phyloP scores from a whole-genome alignment of 2,888 invertebrate species.

The Tiphia femorata region DNA sequence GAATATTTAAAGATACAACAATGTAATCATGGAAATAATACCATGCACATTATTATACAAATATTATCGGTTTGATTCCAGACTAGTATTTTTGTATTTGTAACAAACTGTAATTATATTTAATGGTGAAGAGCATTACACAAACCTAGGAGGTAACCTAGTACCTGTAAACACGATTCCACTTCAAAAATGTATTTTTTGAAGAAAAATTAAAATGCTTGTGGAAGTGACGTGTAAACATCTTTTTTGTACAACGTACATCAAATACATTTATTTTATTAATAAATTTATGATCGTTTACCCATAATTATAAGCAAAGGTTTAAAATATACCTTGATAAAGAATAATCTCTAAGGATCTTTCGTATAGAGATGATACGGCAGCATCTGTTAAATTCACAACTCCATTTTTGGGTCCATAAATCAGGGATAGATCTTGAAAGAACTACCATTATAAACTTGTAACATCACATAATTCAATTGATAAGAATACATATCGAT shows the following conservation, averaged over 20 bases:
- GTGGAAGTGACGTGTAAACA: slow-evolving; percentile 31
- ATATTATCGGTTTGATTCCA: too few species aligned
- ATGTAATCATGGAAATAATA: too few species aligned
- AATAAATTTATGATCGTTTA: not conserved
- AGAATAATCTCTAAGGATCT: slow-evolving; percentile 21
- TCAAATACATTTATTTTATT: not conserved
- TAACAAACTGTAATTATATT: too few species aligned
- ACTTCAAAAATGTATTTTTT: slow-evolving; percentile 7
- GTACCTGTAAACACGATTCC: slow-evolving; percentile 5
- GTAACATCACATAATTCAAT: too few species aligned
- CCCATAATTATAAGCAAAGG: slow-evolving; percentile 17
- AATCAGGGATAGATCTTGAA: slow-evolving; percentile 10
- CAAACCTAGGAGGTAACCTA: too few species aligned
- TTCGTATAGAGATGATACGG: slow-evolving; percentile 23
- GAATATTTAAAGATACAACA: too few species aligned
- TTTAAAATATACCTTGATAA: slow-evolving; percentile 21
- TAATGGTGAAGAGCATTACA: too few species aligned
- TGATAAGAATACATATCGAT: slow-evolving; percentile 1
- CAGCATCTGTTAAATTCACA: slow-evolving; percentile 35
- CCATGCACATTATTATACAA: too few species aligned
- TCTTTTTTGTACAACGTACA: not conserved
- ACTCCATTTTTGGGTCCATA: slow-evolving; percentile 14
- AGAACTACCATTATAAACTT: too few species aligned
- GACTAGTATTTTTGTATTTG: too few species aligned
- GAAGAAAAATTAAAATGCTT: slow-evolving; percentile 29